These are phyloP conservation scores for Hippocampus zosterae DNA, from an alignment of 2,113 vertebrate genomes.

Conservation along the genomic window DNA sequence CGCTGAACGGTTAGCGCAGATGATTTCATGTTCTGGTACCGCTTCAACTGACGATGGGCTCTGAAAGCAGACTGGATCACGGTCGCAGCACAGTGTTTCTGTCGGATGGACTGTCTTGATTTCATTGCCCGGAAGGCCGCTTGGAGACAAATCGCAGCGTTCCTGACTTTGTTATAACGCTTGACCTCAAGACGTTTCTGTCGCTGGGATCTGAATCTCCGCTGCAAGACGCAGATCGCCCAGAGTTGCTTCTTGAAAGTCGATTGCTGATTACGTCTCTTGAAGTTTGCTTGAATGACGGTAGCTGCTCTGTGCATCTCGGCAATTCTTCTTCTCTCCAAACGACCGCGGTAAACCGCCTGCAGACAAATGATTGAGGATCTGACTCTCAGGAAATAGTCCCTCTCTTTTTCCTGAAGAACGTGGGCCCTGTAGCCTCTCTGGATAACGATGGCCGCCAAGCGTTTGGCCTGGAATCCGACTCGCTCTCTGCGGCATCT, in stretches of 20 bases:
- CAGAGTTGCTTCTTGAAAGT: constrained; percentile 58
- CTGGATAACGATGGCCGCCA: constrained; percentile 74
- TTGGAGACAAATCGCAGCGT: constrained; percentile 65
- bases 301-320: constrained; percentile 52
- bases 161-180: constrained; percentile 42
- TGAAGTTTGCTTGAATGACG: constrained; percentile 73
- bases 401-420: constrained; percentile 49
- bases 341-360: constrained; percentile 46
- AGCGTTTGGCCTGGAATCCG: constrained; percentile 69
- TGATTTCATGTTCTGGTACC: constrained; percentile 67
- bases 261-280: constrained; percentile 61
- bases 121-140: neutral
- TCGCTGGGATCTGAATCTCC: constrained; percentile 65
- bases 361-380: constrained; percentile 65
- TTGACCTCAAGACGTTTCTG: constrained; percentile 39
- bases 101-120: neutral
- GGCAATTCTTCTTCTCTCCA: constrained; percentile 32
- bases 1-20: constrained; percentile 76
- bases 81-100: constrained; percentile 53
- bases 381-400: constrained; percentile 55
- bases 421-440: constrained; percentile 63
- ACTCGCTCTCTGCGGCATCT: constrained; percentile 63
- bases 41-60: constrained; percentile 60
- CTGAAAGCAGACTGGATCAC: constrained; percentile 74
- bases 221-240: constrained; percentile 66